Evolutionary conservation across 2,888 invertebrate genomes (phyloP), one percentile per base, ranked within the genome.

Genomic region (Andrena bicolor): DNA sequence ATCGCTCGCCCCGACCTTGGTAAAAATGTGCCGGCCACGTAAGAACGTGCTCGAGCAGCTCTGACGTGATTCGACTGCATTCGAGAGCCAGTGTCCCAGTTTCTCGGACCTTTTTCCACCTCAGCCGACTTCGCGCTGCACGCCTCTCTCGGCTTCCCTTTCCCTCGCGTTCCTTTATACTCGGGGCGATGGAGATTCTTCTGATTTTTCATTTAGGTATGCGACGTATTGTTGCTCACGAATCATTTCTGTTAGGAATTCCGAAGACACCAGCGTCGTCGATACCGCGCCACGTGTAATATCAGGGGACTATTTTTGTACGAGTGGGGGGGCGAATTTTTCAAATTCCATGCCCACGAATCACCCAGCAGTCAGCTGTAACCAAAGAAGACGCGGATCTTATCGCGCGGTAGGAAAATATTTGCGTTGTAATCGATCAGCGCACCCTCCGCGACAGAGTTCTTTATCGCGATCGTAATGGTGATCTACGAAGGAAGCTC

Each of bases 271-370:
- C 63, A 66, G 64, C 80, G 73, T 76, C 72, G 68, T 75, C 69
- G 61, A 56, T 30, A 16, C 41, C 41, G 8, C 71, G 71, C 76
- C 80, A 79, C 85, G 85, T 83, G 83, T 84, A 84, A 85, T 76
- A 84, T 77, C 88, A 68, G 26, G 65, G 35, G 71, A 82, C 88
- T 88, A 88, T 88, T 88, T 88, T 85, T 75, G 87, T 82, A 76
- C 86, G 80, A 76, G 72, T 74, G 60, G 48, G 60, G 76, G 71
- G 71, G 80, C 72, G 71, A 72, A 87, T 87, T 78, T 85, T 78
- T 80, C 76, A 65, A 75, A 87, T 87, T 85, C 88, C 87, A 77
- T 32, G 20, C 61, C 61, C 66, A 20, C 61, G 61, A 79, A 63
- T 80, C 80, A 80, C 30, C 61, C 61, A 56, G 58, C 70, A 35